Evolutionary conservation across 1,140 invertebrate species (phyloP), one percentile per base, ranked within the genome.

Genomic region (Papilio aristodemus): DNA sequence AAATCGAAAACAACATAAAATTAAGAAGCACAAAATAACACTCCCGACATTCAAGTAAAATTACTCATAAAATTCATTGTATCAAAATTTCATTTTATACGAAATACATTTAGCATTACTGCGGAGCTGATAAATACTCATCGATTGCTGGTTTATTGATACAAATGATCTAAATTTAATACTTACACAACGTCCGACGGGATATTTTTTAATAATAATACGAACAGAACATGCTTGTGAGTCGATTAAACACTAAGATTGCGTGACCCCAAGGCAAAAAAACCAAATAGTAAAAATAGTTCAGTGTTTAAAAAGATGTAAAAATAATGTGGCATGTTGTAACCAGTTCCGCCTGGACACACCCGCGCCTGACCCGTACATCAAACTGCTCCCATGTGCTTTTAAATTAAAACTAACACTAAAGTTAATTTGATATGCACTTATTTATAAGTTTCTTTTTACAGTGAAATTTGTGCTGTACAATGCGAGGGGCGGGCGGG

Each of bases 401-500:
- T 78, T 81, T 78, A 80, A 84, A 81, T 81, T 87, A 85, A 75
- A 32, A 74, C 83, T 89, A 87, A 87, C 78, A 84, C 85, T 89
- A 85, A 78, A 84, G 85, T 87, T 88, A 86, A 77, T 79, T 83
- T 89, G 87, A 91, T 91, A 89, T 89, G 89, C 89, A 84, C 87
- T 91, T 91, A 91, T 80, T 74, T 87, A 83, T 85, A 87, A 71
- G 71, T 78, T 81, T 81, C 79, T 87, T 81, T 85, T 87, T 89
- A 89, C 87, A 91, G 84, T 85, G 82, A 87, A 75, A 80, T 89
- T 91, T 89, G 87, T 91, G 89, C 89, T 89, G 86, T 89, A 91
- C 89, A 89, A 75, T 86, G 72, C 70, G 72, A 63, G 70, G 71
- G 67, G 75, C 43, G 72, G 39, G 73, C 72, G 72, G 67, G 27